Percentiles rank a stretch among this genome's conserved stretches.
These are phyloP conservation scores for Pardalotus punctatus DNA, from an alignment of 2,113 vertebrate genomes.

Conservation along the genomic window DNA sequence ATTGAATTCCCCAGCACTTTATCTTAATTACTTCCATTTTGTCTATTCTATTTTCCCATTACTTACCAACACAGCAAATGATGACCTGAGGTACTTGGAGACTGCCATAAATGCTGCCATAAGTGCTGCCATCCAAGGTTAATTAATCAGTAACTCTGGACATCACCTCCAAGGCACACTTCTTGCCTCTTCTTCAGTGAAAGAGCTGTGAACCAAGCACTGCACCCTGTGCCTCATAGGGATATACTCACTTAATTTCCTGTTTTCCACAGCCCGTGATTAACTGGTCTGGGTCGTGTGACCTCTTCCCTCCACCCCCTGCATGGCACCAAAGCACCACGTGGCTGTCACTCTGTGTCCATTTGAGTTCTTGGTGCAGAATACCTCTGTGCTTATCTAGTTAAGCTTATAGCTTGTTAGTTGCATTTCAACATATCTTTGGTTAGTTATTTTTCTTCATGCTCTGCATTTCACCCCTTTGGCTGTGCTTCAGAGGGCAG, in stretches of 20 bases:
- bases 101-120: background rate
- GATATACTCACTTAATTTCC: background rate
- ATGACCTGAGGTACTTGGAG: background rate
- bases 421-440: no score
- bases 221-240: accelerated
- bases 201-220: background rate
- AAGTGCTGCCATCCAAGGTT: background rate
- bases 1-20: background rate
- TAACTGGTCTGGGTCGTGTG: background rate
- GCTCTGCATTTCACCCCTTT: background rate
- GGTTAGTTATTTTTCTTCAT: no score
- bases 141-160: background rate
- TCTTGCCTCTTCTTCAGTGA: background rate
- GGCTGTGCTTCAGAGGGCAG: background rate
- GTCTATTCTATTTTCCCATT: background rate
- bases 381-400: background rate
- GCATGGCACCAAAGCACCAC: accelerated
- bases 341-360: accelerated
- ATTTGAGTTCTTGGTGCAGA: background rate
- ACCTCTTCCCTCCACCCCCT: background rate
- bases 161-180: background rate
- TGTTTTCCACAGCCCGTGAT: background rate
- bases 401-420: no score
- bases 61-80: background rate
- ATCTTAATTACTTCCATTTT: background rate